These are phyloP conservation scores for Rhagoletis zephyria DNA, from an alignment of 1,140 invertebrate genomes.

Conservation along the genomic window DNA sequence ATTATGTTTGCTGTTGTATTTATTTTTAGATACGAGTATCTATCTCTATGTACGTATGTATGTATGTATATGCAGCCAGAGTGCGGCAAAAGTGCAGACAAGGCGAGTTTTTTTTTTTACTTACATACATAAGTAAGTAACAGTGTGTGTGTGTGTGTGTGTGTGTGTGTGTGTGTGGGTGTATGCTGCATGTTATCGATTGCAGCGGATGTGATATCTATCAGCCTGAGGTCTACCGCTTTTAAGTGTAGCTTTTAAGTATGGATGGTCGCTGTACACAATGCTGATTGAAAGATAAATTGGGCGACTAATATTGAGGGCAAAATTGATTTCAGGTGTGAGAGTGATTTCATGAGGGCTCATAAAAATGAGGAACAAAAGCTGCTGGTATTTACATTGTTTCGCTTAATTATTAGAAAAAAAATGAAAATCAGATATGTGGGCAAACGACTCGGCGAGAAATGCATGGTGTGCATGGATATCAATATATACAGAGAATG, in stretches of 20 bases:
- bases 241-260: background rate
- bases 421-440: too few relatives aligned
- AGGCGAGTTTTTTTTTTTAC: too few relatives aligned
- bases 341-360: background rate
- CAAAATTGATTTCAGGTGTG: background rate
- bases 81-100: background rate
- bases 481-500: too few relatives aligned
- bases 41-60: background rate
- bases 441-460: too few relatives aligned
- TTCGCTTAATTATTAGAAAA: too few relatives aligned
- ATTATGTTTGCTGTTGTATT: constrained; percentile 33
- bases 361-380: background rate
- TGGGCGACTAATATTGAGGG: background rate
- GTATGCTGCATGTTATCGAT: constrained; percentile 1
- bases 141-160: background rate
- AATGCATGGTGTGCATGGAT: too few relatives aligned
- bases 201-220: background rate
- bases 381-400: too few relatives aligned
- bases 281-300: constrained; percentile 41
- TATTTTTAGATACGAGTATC: background rate
- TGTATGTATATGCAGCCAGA: background rate
- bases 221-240: background rate
- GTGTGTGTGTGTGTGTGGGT: background rate
- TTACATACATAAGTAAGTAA: background rate
- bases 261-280: background rate